phyloP scores from a whole-genome alignment of 2,113 vertebrate genomes.

The Parus major region DNA sequence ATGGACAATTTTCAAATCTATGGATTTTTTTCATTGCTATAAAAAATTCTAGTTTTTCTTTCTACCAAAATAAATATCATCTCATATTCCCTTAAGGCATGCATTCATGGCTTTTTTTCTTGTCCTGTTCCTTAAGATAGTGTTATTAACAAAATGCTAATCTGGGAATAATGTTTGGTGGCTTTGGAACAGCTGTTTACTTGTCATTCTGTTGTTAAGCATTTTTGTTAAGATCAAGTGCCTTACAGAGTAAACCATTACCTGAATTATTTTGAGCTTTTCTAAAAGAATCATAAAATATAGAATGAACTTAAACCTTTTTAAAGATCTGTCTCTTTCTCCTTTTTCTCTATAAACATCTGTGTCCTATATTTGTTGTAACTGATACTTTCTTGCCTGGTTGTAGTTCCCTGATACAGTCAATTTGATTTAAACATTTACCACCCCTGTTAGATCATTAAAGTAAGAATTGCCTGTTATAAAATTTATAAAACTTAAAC shows the following conservation, averaged over 20 bases:
- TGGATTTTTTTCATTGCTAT: not conserved
- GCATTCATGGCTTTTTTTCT: not conserved
- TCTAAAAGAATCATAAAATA: not conserved
- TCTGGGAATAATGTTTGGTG: not conserved
- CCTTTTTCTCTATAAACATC: conserved; percentile 18
- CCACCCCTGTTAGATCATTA: not conserved
- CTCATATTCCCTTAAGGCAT: not conserved
- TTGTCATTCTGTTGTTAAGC: not conserved
- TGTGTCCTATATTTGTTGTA: conserved; percentile 31
- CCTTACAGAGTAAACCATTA: not conserved
- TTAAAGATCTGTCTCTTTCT: not conserved
- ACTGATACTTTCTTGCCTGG: conserved; percentile 32
- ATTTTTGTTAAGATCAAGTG: not conserved
- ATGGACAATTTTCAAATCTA: not conserved
- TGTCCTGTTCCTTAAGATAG: not conserved
- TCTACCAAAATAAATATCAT: not conserved
- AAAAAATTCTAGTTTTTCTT: not conserved
- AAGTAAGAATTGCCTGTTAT: not conserved
- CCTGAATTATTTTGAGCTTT: not conserved
- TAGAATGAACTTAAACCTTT: not conserved
- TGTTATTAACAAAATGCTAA: not conserved
- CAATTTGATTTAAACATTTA: conserved; percentile 49
- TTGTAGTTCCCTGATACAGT: conserved; percentile 11
- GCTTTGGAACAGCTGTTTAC: not conserved
- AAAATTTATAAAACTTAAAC: conserved; percentile 53